These are phyloP conservation scores for Thalassoma bifasciatum DNA, from an alignment of 2,113 vertebrate species.

Conservation along the genomic window DNA sequence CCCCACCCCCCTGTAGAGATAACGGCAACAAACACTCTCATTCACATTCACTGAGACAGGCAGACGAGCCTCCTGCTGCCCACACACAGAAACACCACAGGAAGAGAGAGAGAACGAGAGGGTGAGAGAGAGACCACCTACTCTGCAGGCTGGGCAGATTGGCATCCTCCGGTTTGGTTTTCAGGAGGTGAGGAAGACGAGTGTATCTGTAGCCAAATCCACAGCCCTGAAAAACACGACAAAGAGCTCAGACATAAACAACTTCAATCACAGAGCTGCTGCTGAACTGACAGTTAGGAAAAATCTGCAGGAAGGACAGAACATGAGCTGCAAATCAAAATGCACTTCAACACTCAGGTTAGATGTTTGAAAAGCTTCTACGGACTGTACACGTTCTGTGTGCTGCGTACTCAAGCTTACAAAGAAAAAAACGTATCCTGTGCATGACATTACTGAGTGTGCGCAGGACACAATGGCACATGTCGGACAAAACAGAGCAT, in stretches of 20 bases:
- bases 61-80: not conserved
- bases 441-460: too few relatives aligned
- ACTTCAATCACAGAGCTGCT: not conserved
- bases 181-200: conserved; percentile 95
- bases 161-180: conserved; percentile 97
- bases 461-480: too few relatives aligned
- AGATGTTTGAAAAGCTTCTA: too few relatives aligned
- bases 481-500: too few relatives aligned
- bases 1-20: not conserved
- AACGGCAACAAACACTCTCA: not conserved
- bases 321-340: too few relatives aligned
- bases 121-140: conserved; percentile 76
- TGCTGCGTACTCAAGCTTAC: too few relatives aligned
- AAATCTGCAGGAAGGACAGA: too few relatives aligned
- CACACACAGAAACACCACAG: conserved; percentile 45
- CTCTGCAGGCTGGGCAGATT: conserved; percentile 97
- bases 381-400: too few relatives aligned
- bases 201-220: conserved; percentile 98
- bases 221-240: conserved; percentile 86
- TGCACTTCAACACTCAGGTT: too few relatives aligned
- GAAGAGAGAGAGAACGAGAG: too few relatives aligned
- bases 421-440: too few relatives aligned
- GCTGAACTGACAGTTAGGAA: not conserved
- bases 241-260: not conserved
- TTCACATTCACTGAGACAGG: not conserved